Evolutionary conservation across 2,113 vertebrate species (phyloP).

Genomic region (Chloroceryle aenea): DNA sequence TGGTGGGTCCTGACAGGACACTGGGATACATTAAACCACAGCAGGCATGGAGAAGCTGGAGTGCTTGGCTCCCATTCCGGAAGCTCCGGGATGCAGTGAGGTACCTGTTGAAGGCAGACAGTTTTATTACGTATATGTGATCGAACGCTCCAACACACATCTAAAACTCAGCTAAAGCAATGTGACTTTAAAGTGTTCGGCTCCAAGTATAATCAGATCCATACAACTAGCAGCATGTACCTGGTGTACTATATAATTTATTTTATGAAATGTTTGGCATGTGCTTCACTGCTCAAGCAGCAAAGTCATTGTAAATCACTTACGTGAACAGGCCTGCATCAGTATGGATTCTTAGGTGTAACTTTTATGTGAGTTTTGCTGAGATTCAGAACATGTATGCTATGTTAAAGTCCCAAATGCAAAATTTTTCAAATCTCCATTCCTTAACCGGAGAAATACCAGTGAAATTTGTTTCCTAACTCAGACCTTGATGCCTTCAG

Average conservation of each 20-base stretch:
- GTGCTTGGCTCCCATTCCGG: background rate
- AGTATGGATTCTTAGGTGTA: background rate
- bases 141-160: background rate
- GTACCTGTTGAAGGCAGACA: background rate
- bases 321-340: background rate
- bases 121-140: background rate
- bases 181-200: background rate
- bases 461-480: background rate
- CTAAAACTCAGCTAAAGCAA: background rate
- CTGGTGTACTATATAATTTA: background rate
- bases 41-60: background rate
- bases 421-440: background rate
- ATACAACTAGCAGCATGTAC: background rate
- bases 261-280: background rate
- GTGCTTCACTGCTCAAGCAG: background rate
- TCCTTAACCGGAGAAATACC: background rate
- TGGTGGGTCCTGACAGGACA: background rate
- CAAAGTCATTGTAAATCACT: background rate
- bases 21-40: background rate
- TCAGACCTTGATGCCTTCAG: background rate
- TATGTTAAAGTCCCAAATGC: background rate
- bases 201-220: background rate
- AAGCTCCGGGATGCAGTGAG: rapidly evolving
- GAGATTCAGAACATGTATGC: background rate
- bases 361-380: background rate